These are phyloP conservation scores for Fratercula arctica DNA, from an alignment of 2,797 vertebrate genomes.

Conservation along the genomic window DNA sequence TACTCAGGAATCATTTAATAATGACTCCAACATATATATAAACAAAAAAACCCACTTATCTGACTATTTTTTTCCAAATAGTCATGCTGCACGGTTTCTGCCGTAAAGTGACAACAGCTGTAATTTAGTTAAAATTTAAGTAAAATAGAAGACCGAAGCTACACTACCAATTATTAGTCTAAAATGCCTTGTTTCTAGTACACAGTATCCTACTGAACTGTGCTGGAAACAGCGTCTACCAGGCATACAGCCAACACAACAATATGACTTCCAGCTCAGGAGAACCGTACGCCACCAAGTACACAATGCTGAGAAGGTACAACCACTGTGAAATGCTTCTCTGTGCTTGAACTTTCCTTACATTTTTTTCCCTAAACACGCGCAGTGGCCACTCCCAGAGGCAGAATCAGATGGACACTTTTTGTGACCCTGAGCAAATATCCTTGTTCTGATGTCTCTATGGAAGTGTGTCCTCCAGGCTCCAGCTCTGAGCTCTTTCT, in stretches of 20 bases:
- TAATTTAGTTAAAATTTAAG: not conserved
- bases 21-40: not conserved
- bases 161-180: not conserved
- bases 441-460: not conserved
- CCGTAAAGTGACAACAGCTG: not conserved
- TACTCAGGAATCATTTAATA: not conserved
- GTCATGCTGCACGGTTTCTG: not conserved
- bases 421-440: not conserved
- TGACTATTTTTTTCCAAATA: not conserved
- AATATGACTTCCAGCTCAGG: not conserved
- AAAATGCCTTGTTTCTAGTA: not conserved
- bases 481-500: not conserved
- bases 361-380: not conserved
- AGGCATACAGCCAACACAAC: not conserved
- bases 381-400: not conserved
- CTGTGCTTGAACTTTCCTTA: not conserved
- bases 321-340: fast-evolving
- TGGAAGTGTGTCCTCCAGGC: not conserved
- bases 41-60: not conserved
- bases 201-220: not conserved
- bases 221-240: not conserved
- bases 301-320: fast-evolving
- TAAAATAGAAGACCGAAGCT: not conserved
- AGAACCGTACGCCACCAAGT: not conserved
- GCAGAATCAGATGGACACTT: not conserved